A percentile compares a stretch with the other conserved stretches of the same genome.
phyloP scores from a whole-genome alignment of 2,797 vertebrate genomes.

The Onychomys leucogaster region DNA sequence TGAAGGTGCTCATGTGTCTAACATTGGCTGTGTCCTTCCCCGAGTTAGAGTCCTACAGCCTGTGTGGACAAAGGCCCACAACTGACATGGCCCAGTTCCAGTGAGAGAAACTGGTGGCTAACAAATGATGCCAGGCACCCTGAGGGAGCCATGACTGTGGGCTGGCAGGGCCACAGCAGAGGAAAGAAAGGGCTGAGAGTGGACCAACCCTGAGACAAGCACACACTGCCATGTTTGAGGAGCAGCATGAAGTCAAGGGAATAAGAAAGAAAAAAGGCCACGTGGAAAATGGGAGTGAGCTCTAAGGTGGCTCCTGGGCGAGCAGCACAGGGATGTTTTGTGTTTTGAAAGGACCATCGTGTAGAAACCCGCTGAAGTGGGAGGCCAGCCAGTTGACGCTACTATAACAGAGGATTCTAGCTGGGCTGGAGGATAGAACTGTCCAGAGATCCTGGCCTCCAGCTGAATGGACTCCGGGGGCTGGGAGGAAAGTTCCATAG shows the following conservation, averaged over 20 bases:
- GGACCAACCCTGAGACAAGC: neutral
- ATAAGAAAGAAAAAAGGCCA: neutral
- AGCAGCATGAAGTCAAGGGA: neutral
- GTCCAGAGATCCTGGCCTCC: neutral
- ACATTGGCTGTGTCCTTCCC: neutral
- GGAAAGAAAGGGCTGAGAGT: neutral
- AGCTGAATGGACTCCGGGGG: neutral
- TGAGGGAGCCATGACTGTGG: no score
- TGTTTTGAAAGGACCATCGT: neutral
- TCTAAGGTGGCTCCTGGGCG: neutral
- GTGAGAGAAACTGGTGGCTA: neutral
- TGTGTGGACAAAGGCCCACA: fast-evolving
- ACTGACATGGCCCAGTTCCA: neutral
- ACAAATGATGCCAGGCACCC: fast-evolving
- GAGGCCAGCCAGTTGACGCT: neutral
- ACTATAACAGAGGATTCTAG: neutral
- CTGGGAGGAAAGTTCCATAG: neutral
- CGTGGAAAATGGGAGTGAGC: neutral
- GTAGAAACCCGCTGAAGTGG: neutral
- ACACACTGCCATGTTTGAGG: fast-evolving
- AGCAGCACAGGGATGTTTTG: neutral
- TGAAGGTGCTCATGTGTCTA: neutral
- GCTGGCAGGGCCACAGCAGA: neutral
- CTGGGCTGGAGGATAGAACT: neutral
- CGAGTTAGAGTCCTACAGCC: neutral